phyloP scores from a whole-genome alignment of 2,888 invertebrate species.

The Calephelis perditalis region DNA sequence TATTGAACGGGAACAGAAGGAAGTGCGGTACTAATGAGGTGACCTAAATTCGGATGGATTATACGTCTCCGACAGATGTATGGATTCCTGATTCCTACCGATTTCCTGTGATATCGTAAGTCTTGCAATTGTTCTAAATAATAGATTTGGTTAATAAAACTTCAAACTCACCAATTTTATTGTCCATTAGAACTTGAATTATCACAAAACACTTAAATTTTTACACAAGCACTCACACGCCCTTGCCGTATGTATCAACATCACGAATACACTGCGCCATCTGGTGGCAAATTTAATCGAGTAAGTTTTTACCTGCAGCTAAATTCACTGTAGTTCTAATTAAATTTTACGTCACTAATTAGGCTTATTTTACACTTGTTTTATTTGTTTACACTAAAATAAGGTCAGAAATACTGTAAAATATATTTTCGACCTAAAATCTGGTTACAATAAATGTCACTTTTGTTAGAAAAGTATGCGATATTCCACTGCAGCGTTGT shows the following conservation, averaged over 20 bases:
- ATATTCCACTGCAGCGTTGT: conserved; percentile 21
- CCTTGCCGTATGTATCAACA: conserved; percentile 72
- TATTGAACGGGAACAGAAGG: conserved; percentile 43
- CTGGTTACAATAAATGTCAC: conserved; percentile 1
- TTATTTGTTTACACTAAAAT: background rate
- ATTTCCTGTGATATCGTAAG: conserved; percentile 51
- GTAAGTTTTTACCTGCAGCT: conserved; percentile 46
- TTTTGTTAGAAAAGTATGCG: background rate
- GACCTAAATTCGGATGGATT: conserved; percentile 62
- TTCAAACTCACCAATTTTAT: conserved; percentile 61
- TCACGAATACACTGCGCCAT: conserved; percentile 74
- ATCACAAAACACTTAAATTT: conserved; percentile 72
- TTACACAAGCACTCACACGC: conserved; percentile 77
- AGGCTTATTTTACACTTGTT: conserved; percentile 16
- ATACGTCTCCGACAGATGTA: conserved; percentile 71
- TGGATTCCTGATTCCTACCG: conserved; percentile 55
- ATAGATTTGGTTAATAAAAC: conserved; percentile 37
- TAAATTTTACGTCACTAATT: conserved; percentile 47
- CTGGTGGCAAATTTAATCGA: conserved; percentile 48
- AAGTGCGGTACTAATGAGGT: conserved; percentile 44
- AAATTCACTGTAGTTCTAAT: conserved; percentile 53
- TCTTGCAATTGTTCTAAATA: conserved; percentile 37
- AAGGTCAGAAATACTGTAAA: conserved; percentile 26
- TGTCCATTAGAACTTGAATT: conserved; percentile 59
- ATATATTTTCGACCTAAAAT: conserved; percentile 2